Percentiles rank a stretch among this genome's conserved stretches.
phyloP scores from a whole-genome alignment of 2,888 invertebrate genomes.

The Emmelina monodactyla region DNA sequence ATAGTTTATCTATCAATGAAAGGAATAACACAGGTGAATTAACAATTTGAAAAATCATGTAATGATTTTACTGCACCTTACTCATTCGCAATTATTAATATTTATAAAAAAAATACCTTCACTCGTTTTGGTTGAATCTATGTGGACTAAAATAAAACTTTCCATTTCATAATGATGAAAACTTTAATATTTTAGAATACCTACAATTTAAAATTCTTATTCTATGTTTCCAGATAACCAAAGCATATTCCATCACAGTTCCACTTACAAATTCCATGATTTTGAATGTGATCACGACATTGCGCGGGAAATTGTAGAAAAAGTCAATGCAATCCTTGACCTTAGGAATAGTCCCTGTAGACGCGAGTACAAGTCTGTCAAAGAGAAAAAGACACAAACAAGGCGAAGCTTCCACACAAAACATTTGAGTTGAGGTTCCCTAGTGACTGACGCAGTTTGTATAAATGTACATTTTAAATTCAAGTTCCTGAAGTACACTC shows the following conservation, averaged over 20 bases:
- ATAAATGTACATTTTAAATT: neutral
- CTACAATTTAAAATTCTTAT: neutral
- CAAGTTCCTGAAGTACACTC: constrained; percentile 15
- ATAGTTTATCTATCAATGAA: constrained; percentile 30
- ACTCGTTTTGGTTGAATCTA: too few relatives aligned
- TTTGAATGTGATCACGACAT: constrained; percentile 82
- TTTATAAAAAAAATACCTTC: too few relatives aligned
- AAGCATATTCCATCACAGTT: constrained; percentile 39
- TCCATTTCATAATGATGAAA: too few relatives aligned
- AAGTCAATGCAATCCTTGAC: constrained; percentile 87
- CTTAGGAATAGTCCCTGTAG: constrained; percentile 80
- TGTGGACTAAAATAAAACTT: too few relatives aligned
- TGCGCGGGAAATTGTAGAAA: constrained; percentile 85
- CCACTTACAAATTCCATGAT: constrained; percentile 84
- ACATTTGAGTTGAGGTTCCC: constrained; percentile 36
- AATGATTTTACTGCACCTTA: too few relatives aligned
- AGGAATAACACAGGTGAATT: constrained; percentile 39
- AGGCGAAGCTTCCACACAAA: constrained; percentile 67
- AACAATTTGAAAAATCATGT: too few relatives aligned
- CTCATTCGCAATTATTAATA: too few relatives aligned
- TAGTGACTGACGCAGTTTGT: neutral
- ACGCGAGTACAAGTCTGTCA: constrained; percentile 81
- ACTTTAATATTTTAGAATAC: neutral
- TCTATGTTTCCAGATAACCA: constrained; percentile 27
- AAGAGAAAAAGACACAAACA: constrained; percentile 73